Percentiles rank a stretch among this genome's conserved stretches.
Evolutionary conservation across 2,113 vertebrate genomes (phyloP).

Genomic region (Hiodon alosoides): DNA sequence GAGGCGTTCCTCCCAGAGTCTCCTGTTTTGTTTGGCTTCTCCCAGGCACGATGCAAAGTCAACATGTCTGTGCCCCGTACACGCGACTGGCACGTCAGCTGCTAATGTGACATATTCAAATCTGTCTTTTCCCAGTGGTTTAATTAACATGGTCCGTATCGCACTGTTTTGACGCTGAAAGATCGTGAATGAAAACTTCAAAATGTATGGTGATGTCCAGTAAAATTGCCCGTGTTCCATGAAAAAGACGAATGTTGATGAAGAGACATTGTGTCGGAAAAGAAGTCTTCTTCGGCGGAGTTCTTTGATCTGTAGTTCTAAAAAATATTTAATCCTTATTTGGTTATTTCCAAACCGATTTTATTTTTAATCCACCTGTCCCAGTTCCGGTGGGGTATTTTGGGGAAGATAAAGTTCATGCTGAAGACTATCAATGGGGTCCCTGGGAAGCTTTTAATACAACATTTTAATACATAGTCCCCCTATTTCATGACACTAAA

Average conservation of each 20-base stretch:
- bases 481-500: no score
- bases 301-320: conserved; percentile 59
- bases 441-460: not conserved
- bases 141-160: conserved; percentile 66
- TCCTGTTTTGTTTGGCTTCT: conserved; percentile 30
- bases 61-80: conserved; percentile 51
- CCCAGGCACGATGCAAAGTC: conserved; percentile 49
- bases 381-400: conserved; percentile 26
- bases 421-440: conserved; percentile 40
- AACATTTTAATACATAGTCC: no score
- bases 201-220: conserved; percentile 21
- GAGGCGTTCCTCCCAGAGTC: conserved; percentile 34
- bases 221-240: conserved; percentile 26
- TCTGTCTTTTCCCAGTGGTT: conserved; percentile 54
- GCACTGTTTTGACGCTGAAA: conserved; percentile 54
- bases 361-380: conserved; percentile 33
- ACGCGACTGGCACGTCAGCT: conserved; percentile 44
- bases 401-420: conserved; percentile 41
- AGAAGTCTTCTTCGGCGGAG: conserved; percentile 44
- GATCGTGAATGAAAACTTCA: conserved; percentile 18
- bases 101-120: conserved; percentile 68
- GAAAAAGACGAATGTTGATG: conserved; percentile 24
- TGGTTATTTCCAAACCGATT: conserved; percentile 35
- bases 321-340: conserved; percentile 49
- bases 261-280: conserved; percentile 37